These are phyloP conservation scores for Melozone crissalis DNA, from an alignment of 2,113 vertebrate species.

Conservation along the genomic window DNA sequence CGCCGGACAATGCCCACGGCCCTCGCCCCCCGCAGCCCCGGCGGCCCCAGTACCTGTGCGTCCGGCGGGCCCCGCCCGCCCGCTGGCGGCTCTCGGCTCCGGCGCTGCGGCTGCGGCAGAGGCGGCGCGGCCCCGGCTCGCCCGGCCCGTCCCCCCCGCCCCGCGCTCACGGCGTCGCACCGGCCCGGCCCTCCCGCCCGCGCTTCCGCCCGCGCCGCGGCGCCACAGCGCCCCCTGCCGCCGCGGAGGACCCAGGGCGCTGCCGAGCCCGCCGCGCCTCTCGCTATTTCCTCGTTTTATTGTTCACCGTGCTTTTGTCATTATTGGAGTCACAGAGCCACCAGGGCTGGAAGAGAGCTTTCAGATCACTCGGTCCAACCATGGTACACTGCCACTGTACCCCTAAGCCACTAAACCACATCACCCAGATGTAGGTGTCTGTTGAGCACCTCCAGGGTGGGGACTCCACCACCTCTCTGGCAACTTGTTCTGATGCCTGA, in stretches of 20 bases:
- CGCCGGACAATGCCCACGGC: background rate
- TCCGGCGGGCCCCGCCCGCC: too few species aligned
- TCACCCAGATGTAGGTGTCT: fast-evolving
- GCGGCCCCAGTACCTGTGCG: too few species aligned
- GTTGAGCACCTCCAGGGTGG: background rate
- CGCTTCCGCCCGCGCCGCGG: background rate
- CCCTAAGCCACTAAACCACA: background rate
- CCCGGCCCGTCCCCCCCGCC: too few species aligned
- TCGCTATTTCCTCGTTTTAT: fast-evolving
- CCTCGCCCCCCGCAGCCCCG: too few species aligned
- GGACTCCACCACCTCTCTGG: too few species aligned
- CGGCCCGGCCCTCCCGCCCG: too few species aligned
- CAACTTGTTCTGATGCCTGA: background rate
- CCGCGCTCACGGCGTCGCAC: too few species aligned
- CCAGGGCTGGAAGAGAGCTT: background rate
- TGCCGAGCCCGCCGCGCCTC: fast-evolving
- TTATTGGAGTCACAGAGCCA: background rate
- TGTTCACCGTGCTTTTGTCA: background rate
- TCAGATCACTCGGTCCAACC: background rate
- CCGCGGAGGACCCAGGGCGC: background rate
- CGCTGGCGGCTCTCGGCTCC: too few species aligned
- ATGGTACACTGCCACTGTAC: background rate
- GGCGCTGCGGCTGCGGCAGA: too few species aligned
- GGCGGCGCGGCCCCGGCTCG: too few species aligned
- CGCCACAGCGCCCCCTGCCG: background rate